A percentile compares a stretch with the other conserved stretches of the same genome.
Conservation (phyloP, 2,888 invertebrate genomes). For the Conops quadrifasciatus region DNA sequence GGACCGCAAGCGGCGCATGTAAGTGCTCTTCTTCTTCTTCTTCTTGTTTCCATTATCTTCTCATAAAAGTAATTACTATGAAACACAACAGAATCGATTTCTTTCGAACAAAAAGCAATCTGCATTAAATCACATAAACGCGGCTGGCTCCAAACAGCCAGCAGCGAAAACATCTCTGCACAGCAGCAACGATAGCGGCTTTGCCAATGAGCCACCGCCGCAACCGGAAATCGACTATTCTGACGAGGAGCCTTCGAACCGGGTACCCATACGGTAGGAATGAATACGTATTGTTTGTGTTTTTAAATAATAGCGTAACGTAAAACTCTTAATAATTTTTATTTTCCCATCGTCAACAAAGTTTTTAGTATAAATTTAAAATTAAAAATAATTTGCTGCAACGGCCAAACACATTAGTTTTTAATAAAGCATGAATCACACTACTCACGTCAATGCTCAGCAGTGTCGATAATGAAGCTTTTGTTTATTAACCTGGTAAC, state of each 20-base stretch:
- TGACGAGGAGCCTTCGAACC: constrained; percentile 81
- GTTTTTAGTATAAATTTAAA: too few relatives aligned
- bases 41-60: neutral
- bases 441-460: too few relatives aligned
- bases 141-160: constrained; percentile 45
- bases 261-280: constrained; percentile 68
- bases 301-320: too few relatives aligned
- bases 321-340: too few relatives aligned
- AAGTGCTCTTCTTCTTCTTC: constrained; percentile 35
- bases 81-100: constrained; percentile 38
- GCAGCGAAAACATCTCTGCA: constrained; percentile 82
- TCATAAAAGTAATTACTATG: neutral
- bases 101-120: constrained; percentile 36
- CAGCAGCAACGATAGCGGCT: constrained; percentile 91
- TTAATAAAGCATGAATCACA: too few relatives aligned
- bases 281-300: neutral
- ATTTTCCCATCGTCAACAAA: too few relatives aligned
- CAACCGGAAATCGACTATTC: constrained; percentile 92
- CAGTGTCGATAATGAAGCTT: too few relatives aligned
- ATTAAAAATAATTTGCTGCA: too few relatives aligned
- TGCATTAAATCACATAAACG: constrained; percentile 48
- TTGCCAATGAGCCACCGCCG: constrained; percentile 86
- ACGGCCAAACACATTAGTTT: too few relatives aligned
- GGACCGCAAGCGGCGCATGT: constrained; percentile 56
- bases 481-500: too few relatives aligned